Percentiles rank a stretch among this genome's conserved stretches.
These are phyloP conservation scores for Tachypleus tridentatus DNA, from an alignment of 1,140 invertebrate species.

Conservation along the genomic window DNA sequence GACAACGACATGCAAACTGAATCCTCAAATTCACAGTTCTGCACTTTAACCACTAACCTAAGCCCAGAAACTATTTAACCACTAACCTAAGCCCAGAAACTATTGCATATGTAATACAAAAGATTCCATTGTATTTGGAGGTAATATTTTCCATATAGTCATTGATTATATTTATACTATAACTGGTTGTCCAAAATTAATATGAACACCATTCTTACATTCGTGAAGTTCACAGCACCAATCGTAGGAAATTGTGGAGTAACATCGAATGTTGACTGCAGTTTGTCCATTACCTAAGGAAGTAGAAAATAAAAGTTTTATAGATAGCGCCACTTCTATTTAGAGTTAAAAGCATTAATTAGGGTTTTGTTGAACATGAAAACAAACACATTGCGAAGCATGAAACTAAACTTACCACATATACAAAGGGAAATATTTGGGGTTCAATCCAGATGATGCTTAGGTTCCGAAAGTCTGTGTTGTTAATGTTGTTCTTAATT, in stretches of 20 bases:
- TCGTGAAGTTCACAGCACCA: conserved; percentile 17
- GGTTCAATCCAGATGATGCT: conserved; percentile 24
- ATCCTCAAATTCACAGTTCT: too few species aligned
- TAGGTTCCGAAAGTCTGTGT: conserved; percentile 10
- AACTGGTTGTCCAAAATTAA: not conserved
- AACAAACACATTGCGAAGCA: not conserved
- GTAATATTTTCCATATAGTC: too few species aligned
- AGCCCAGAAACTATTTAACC: too few species aligned
- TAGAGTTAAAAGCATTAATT: not conserved
- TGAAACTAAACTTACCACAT: conserved; percentile 10
- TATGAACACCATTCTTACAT: conserved; percentile 9
- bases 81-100: too few species aligned
- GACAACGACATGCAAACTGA: too few species aligned
- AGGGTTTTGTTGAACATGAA: too few species aligned
- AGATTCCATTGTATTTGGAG: too few species aligned
- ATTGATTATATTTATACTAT: too few species aligned
- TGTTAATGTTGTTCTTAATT: conserved; percentile 18
- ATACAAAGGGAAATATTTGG: conserved; percentile 18
- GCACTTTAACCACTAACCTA: too few species aligned
- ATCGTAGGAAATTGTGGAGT: conserved; percentile 16
- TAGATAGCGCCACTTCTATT: not conserved
- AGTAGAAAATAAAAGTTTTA: not conserved
- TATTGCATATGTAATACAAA: too few species aligned
- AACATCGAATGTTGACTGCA: conserved; percentile 14
- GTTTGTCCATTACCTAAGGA: conserved; percentile 16